Conservation (phyloP, 2,113 vertebrate genomes). For the Anolis carolinensis region DNA sequence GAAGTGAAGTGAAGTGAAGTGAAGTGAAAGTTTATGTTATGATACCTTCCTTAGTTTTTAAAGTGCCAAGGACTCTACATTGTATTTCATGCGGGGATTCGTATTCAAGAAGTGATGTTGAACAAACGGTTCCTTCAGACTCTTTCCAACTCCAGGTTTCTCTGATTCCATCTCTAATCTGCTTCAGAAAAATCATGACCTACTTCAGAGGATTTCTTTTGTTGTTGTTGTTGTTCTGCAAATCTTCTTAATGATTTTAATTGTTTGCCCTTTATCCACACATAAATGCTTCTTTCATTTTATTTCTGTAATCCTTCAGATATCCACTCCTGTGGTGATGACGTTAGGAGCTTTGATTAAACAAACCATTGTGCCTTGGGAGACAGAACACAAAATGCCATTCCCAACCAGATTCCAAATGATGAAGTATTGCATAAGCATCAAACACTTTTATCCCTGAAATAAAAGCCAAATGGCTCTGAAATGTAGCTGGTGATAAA, state of each 20-base stretch:
- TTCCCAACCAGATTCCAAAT: neutral
- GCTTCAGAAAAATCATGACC: constrained; percentile 28
- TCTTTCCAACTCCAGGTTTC: constrained; percentile 18
- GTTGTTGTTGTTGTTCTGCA: constrained; percentile 10
- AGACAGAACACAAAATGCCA: constrained; percentile 23
- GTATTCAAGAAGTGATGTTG: neutral
- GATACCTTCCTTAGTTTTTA: neutral
- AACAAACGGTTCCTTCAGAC: constrained; percentile 6
- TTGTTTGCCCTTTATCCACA: constrained; percentile 20
- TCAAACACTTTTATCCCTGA: constrained; percentile 6
- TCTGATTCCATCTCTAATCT: neutral
- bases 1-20: too few relatives aligned
- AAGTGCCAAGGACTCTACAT: neutral
- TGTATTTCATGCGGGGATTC: neutral
- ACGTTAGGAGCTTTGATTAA: neutral
- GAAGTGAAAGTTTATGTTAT: neutral
- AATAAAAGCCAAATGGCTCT: constrained; percentile 31
- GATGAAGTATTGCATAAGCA: neutral
- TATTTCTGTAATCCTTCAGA: constrained; percentile 12
- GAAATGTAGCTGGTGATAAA: constrained; percentile 23
- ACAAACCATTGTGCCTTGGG: constrained; percentile 3
- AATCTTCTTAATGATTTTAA: constrained; percentile 20
- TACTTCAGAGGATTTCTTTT: constrained; percentile 15
- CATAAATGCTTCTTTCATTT: constrained; percentile 27
- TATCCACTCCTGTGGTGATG: neutral